Evolutionary conservation across 2,888 invertebrate genomes (phyloP), one percentile per base, ranked within the genome.

Genomic region (Corythucha ciliata): DNA sequence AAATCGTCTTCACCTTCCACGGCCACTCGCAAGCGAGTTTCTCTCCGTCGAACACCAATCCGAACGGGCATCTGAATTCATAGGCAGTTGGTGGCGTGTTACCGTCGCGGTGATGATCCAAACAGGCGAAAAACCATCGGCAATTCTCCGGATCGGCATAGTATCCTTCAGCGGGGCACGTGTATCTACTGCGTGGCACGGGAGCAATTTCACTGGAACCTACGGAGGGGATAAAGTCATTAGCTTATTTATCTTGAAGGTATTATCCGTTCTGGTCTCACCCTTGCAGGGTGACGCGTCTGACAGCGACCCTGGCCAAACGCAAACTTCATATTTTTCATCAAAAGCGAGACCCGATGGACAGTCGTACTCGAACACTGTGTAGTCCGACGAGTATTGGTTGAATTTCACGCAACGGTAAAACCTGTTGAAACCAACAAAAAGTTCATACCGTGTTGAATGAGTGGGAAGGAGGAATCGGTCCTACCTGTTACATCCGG

Each of bases 321-420:
- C 83, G 64, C 86, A 86, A 44, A 84, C 83, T 64, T 84, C 83
- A 61, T 80, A 81, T 18, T 77, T 73, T 45, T 79, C 77, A 65
- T 85, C 85, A 66, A 85, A 86, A 0, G 82, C 82, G 49, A 85
- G 67, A 5, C 85, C 85, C 21, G 78, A 76, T 0, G 85, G 85
- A 63, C 86, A 86, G 66, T 83, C 83, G 66, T 84, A 86, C 65
- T 85, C 83, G 66, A 85, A 85, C 33, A 84, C 82, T 16, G 81
- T 83, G 64, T 77, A 85, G 62, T 83, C 81, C 18, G 82, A 79
- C 0, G 78, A 73, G 42, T 77, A 77, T 64, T 83, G 83, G 63
- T 84, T 78, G 64, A 83, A 84, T 66, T 85, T 84, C 12, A 85
- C 83, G 64, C 85, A 86, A 52, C 85, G 79, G 66, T 84, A 85